Conservation (phyloP, 2,797 vertebrate genomes). For the Emys orbicularis region DNA sequence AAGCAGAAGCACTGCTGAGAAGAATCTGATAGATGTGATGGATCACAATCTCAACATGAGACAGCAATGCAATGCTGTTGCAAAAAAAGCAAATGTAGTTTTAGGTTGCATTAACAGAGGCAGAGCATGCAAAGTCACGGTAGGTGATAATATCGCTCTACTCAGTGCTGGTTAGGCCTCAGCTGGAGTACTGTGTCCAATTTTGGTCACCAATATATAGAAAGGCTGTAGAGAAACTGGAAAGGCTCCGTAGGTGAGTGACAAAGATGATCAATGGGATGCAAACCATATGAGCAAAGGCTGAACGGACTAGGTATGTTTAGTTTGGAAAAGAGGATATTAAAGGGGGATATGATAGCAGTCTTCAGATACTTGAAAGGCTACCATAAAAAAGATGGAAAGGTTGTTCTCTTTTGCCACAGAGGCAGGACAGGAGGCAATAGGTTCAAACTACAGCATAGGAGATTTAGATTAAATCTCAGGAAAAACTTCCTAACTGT, state of each 20-base stretch:
- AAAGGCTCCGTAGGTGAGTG: neutral
- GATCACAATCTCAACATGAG: neutral
- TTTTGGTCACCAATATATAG: neutral
- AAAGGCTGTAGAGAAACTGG: neutral
- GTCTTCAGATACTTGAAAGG: neutral
- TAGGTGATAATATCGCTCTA: neutral
- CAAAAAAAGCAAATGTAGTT: neutral
- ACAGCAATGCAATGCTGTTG: neutral
- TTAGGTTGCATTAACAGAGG: neutral
- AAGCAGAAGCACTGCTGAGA: neutral
- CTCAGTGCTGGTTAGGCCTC: neutral
- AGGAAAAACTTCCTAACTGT: neutral
- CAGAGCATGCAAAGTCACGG: neutral
- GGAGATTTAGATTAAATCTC: neutral
- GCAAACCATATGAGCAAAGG: neutral
- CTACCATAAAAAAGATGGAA: neutral
- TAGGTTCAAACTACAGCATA: neutral
- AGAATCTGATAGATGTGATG: neutral
- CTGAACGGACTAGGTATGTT: neutral
- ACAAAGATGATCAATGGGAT: neutral
- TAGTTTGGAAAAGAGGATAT: neutral
- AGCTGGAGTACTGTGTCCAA: neutral
- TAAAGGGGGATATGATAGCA: neutral
- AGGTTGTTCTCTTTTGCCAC: neutral
- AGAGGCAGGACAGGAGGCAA: neutral